Evolutionary conservation across 2,113 vertebrate genomes (phyloP), one percentile per base, ranked within the genome.

Genomic region (Clinocottus analis): DNA sequence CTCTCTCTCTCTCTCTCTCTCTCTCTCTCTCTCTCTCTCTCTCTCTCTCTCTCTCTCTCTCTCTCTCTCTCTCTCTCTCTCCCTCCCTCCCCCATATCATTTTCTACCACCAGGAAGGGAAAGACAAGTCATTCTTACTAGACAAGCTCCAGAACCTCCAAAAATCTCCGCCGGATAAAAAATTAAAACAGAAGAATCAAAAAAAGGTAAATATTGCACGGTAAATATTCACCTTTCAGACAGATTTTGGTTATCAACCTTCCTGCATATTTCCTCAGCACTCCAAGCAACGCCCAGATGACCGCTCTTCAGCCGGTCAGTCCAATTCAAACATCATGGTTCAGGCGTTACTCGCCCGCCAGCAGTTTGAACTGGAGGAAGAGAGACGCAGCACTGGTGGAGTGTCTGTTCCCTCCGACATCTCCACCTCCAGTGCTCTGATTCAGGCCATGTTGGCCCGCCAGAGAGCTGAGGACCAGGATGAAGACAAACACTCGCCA

Each of bases 51-150:
- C 12, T 7, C 41, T 43, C 2, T 41, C 7, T 41, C 39, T 8
- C 39, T 41, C 11, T 41, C 39, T 41, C 37, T 39, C 37, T 6
- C 37, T 39, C 37, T 39, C 8, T 39, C 5, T 39, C 37, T 7
- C 37, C 10, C 37, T 39, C 37, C 10, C 37, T 39, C 7, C 10
- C 12, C 11, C 41, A 14, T 0, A 1, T 41, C 1, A 62, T 39
- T 58, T 71, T 73, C 27, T 55, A 69, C 66, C 4, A 25, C 23
- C 75, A 99, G 98, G 96, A 91, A 90, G 96, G 95, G 62, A 94
- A 97, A 85, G 97, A 99, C 85, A 99, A 99, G 82, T 70, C 71
- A 1, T 97, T 97, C 90, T 91, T 99, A 77, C 89, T 97, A 41
- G 84, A 94, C 11, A 96, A 91, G 76, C 77, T 99, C 3, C 66